Evolutionary conservation across 2,888 invertebrate genomes (phyloP).

Genomic region (Drosophila formosana): DNA sequence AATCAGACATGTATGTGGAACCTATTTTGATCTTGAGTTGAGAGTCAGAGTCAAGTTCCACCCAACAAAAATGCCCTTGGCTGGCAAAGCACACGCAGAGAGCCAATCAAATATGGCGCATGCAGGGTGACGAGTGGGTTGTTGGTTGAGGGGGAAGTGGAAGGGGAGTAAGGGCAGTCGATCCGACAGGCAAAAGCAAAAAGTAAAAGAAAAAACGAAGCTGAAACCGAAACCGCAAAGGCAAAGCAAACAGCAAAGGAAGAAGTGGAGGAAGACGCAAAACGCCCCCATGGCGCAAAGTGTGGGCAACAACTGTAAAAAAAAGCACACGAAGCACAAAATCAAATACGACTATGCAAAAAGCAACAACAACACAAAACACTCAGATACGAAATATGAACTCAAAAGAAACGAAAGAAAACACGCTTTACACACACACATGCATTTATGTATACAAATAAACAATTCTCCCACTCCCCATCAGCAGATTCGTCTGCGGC

Average conservation of each 20-base stretch:
- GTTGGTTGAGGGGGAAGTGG: neutral
- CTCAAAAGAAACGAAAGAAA: conserved; percentile 63
- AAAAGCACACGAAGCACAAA: conserved; percentile 79
- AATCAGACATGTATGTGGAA: neutral
- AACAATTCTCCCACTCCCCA: conserved; percentile 40
- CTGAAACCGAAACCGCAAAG: conserved; percentile 37
- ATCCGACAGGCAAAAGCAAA: conserved; percentile 28
- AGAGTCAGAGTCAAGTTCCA: conserved; percentile 62
- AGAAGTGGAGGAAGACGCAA: conserved; percentile 35
- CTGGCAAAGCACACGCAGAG: conserved; percentile 73
- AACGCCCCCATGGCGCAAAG: conserved; percentile 72
- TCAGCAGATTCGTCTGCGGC: conserved; percentile 29
- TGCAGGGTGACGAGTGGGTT: neutral
- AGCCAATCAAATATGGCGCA: conserved; percentile 31
- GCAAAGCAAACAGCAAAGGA: conserved; percentile 21
- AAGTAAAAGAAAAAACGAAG: conserved; percentile 14
- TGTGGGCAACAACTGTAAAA: conserved; percentile 75
- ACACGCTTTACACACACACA: conserved; percentile 43
- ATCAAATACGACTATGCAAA: conserved; percentile 68
- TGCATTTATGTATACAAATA: conserved; percentile 12
- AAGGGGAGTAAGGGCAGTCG: conserved; percentile 2
- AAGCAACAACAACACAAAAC: conserved; percentile 13
- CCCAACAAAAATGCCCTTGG: conserved; percentile 64
- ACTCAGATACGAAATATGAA: conserved; percentile 76
- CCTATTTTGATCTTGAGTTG: conserved; percentile 61